Base-by-base conservation (phyloP, 1,140 invertebrate species). In the Nasonia giraulti region DNA sequence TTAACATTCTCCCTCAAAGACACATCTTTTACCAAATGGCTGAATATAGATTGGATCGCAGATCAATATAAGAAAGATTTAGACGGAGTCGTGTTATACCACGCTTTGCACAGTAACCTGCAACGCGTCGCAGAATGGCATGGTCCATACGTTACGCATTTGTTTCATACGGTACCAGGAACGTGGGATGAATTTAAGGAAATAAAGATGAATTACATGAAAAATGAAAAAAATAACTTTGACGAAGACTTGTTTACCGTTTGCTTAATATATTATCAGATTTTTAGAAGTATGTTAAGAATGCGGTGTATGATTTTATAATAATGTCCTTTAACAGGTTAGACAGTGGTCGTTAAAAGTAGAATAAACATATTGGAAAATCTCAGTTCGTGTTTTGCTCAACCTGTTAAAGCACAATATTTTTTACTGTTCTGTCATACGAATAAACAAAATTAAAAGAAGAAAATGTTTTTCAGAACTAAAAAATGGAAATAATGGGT, bases 201-300 rank as follows among this genome's bases (percentile, higher is more conserved):
- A 2, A 73, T 81, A 31, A 81, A 20, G 40, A 23, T 8, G 11
- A 81, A 81, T 14, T 73, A 50, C 12, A 31, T 73, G 12, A 8
- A 47, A 14, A 47, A 23, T 73, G 20, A 81, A 23, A 81, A 47
- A 71, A 20, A 7, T 66, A 6, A 44, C 8, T 50, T 81, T 2
- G 80, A 82, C 23, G 44, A 55, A 33, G 80, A 82, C 10, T 62
- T 82, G 31, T 82, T 74, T 62, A 33, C 27, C 10, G 23, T 73
- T 14, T 82, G 80, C 17, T 50, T 55, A 33, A 73, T 55, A n/a
- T 82, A 82, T 82, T 12, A 82, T 62, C 69, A 74, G 47, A 37
- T 82, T 11, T 33, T 82, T 7, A 82, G 20, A 82, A 82, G 80
- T 82, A 81, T 27, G 27, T 75, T n/a, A 10, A 12, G 23, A 27